Base-by-base conservation (phyloP, 2,888 invertebrate genomes). In the Oscheius sp. region DNA sequence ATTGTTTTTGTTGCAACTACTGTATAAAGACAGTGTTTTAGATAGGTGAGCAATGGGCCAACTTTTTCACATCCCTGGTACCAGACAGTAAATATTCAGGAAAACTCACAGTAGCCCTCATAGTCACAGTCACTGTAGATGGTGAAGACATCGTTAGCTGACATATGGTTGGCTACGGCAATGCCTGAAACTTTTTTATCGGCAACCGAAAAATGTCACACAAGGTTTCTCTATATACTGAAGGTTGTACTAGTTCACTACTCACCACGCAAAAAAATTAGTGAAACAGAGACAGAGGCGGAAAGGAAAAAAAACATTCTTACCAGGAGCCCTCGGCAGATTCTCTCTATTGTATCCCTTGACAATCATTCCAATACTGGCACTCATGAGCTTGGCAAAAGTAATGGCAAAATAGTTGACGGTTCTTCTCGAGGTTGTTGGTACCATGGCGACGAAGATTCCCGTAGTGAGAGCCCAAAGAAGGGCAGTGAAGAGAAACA, bases 81-180 rank as follows among this genome's bases (percentile, higher is more conserved):
- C 21, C 21, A 42, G 42, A 42, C 9, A 37, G 11, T 3, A 42
- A 71, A 60, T 11, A 58, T 21, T 21, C 21, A 21, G 21, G 32
- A 58, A 5, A 32, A 63, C 59, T 42, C 10, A 76, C 76, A 66
- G 9, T 58, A 66, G 33, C 80, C 80, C 33, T 80, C 74, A 37
- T 79, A 80, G 21, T 75, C 59, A 51, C 84, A 81, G 48, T 86
- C 85, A 13, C 82, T 78, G 72, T 79, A 85, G 11, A 86, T 76
- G 13, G 83, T 79, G 74, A 83, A 83, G n/a, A 86, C 78, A 62
- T 86, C 86, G 70, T 86, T 86, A 21, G 86, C 84, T 4, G 81
- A 79, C 35, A 86, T 50, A 66, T 86, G 86, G 70, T 86, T 86
- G 2, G 86, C 73, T 33, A 86, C 83, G 42, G 81, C 84, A 29